Conservation (phyloP, 2,113 vertebrate genomes). For the Neotoma lepida region DNA sequence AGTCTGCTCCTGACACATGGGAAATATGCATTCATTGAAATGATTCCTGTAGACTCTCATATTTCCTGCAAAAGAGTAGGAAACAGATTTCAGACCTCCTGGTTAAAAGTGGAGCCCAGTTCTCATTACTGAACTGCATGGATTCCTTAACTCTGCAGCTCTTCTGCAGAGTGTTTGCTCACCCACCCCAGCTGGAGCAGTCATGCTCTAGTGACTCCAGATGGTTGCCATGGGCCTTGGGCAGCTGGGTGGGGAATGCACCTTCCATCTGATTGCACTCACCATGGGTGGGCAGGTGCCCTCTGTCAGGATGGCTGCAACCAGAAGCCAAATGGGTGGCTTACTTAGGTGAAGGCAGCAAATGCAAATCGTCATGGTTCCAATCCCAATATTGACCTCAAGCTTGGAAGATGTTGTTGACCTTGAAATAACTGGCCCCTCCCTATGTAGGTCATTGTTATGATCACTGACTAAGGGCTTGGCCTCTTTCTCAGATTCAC, state of each 20-base stretch:
- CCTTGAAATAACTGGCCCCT: not conserved
- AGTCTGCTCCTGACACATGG: not conserved
- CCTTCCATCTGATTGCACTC: constrained; percentile 72
- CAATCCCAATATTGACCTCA: not conserved
- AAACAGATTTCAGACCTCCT: constrained; percentile 2
- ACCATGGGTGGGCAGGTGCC: constrained; percentile 67
- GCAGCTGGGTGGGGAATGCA: constrained; percentile 68
- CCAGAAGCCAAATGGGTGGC: constrained; percentile 67
- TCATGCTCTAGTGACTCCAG: constrained; percentile 69
- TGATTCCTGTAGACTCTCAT: not conserved
- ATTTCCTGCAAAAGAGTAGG: not conserved
- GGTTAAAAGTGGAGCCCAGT: not conserved
- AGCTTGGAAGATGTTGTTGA: not conserved
- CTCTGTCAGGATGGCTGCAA: constrained; percentile 73
- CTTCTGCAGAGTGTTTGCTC: not conserved
- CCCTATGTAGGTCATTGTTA: not conserved
- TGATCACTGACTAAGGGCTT: not conserved
- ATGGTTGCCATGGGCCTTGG: constrained; percentile 69
- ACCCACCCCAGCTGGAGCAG: constrained; percentile 58
- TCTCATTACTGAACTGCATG: not conserved
- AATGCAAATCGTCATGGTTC: not conserved
- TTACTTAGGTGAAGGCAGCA: not conserved
- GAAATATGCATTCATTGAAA: not conserved
- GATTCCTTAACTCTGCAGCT: constrained; percentile 45
- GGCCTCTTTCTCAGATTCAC: not conserved